Conservation (phyloP, 2,113 vertebrate genomes). For the Eptesicus fuscus region DNA sequence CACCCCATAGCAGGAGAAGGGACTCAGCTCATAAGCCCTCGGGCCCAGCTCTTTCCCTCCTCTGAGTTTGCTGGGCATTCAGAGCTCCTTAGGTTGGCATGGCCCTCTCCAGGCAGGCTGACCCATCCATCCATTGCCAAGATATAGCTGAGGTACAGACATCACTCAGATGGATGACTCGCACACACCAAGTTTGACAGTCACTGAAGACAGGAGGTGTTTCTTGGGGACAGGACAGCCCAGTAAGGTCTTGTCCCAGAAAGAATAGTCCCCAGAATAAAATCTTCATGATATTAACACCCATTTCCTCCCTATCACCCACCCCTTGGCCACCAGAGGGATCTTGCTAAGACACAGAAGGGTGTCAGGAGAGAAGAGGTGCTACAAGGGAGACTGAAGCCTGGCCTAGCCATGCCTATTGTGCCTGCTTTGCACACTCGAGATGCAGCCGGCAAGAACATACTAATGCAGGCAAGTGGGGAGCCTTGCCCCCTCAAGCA, state of each 20-base stretch:
- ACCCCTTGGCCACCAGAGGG: too few relatives aligned
- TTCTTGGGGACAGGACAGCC: not conserved
- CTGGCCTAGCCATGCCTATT: fast-evolving
- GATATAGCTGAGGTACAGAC: not conserved
- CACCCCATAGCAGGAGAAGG: too few relatives aligned
- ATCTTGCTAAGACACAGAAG: not conserved
- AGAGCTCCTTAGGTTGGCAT: not conserved
- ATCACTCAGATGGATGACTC: not conserved
- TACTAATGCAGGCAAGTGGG: not conserved
- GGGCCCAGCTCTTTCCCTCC: too few relatives aligned
- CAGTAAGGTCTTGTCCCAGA: not conserved
- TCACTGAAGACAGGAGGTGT: not conserved
- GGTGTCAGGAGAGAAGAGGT: not conserved
- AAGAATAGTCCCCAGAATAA: not conserved
- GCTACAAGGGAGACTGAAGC: fast-evolving
- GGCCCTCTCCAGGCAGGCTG: not conserved
- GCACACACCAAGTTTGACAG: not conserved
- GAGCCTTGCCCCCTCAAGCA: not conserved
- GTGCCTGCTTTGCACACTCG: fast-evolving
- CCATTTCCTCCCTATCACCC: not conserved
- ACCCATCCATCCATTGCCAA: not conserved
- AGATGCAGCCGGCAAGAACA: not conserved
- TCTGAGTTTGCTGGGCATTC: not conserved
- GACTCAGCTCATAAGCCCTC: not conserved
- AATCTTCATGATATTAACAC: not conserved